These are phyloP conservation scores for Notechis scutatus DNA, from an alignment of 2,113 vertebrate genomes.

Conservation along the genomic window DNA sequence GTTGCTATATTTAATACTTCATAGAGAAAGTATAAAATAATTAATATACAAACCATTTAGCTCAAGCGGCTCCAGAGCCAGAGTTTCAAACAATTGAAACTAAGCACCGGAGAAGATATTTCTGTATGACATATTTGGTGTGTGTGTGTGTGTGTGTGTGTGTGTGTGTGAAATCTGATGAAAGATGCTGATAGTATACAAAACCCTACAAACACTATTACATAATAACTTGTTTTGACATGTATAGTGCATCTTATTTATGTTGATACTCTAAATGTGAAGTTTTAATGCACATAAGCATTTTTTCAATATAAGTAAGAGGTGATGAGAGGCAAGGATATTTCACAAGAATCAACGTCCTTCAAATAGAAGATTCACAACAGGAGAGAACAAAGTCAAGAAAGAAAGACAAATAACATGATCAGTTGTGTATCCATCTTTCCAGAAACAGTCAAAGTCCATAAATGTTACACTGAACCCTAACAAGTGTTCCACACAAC, in stretches of 20 bases:
- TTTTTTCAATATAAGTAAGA: slow-evolving; percentile 17
- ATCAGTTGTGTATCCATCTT: background rate
- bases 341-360: slow-evolving; percentile 35
- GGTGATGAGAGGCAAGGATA: slow-evolving; percentile 1
- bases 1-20: slow-evolving; percentile 40
- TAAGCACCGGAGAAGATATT: slow-evolving; percentile 59
- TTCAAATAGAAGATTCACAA: background rate
- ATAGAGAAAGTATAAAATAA: slow-evolving; percentile 47
- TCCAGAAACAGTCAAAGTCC: background rate
- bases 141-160: no score
- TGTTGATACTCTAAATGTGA: slow-evolving; percentile 44
- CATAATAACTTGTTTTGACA: slow-evolving; percentile 66
- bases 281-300: slow-evolving; percentile 42
- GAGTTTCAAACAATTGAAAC: slow-evolving; percentile 54
- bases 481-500: background rate
- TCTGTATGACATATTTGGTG: slow-evolving; percentile 55
- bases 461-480: no score
- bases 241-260: slow-evolving; percentile 58
- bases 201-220: slow-evolving; percentile 54
- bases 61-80: slow-evolving; percentile 46
- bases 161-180: slow-evolving; percentile 29
- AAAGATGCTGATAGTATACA: slow-evolving; percentile 54
- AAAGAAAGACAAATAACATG: background rate
- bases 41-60: slow-evolving; percentile 59
- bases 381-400: background rate